Evolutionary conservation across 2,113 vertebrate species (phyloP).

Genomic region (Aleadryas rufinucha): DNA sequence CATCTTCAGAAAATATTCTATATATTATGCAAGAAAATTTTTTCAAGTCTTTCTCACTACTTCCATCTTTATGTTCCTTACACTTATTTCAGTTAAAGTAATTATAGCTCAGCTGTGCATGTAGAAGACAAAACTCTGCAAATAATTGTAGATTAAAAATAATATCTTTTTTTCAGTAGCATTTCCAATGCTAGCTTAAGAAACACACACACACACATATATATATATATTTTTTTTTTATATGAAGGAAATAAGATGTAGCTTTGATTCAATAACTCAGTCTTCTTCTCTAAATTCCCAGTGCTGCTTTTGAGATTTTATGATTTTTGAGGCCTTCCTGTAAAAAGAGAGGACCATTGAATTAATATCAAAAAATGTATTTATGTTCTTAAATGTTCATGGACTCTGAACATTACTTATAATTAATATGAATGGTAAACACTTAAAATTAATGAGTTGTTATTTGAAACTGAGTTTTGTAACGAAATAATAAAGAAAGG

Average conservation of each 20-base stretch:
- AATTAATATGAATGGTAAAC: neutral
- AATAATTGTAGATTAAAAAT: neutral
- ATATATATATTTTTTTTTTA: neutral
- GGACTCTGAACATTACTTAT: neutral
- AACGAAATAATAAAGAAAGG: neutral
- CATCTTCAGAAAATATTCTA: neutral
- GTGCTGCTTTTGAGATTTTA: neutral
- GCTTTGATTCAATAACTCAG: neutral
- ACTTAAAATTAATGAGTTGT: neutral
- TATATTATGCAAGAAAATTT: neutral
- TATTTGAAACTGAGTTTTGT: neutral
- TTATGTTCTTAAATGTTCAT: neutral
- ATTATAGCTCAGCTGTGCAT: neutral
- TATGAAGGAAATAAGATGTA: neutral
- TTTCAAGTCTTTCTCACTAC: neutral
- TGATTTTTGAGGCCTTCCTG: neutral
- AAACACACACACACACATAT: neutral
- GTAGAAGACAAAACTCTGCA: neutral
- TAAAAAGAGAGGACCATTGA: neutral
- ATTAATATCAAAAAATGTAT: neutral
- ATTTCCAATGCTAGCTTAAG: neutral
- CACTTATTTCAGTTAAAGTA: neutral
- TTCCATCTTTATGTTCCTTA: neutral
- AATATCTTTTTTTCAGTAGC: neutral
- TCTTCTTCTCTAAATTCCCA: neutral